Evolutionary conservation across 2,888 invertebrate species (phyloP).

Genomic region (Chaetogeoica ovagalla): DNA sequence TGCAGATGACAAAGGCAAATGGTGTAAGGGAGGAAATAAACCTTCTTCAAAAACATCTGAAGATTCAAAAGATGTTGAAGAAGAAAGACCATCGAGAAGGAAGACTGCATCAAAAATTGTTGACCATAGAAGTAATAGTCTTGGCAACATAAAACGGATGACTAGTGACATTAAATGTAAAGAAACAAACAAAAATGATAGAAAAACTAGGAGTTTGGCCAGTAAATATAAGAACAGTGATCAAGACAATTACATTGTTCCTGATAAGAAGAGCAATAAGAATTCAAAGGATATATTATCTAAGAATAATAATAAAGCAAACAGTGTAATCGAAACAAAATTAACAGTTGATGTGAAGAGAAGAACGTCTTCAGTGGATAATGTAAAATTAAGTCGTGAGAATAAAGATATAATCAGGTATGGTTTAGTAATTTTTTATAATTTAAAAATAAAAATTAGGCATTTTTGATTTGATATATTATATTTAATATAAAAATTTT

Average conservation of each 20-base stretch:
- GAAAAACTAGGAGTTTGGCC: constrained; percentile 46
- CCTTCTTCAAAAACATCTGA: constrained; percentile 41
- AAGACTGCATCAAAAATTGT: constrained; percentile 34
- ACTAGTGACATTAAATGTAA: constrained; percentile 27
- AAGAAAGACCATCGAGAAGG: constrained; percentile 45
- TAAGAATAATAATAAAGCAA: constrained; percentile 23
- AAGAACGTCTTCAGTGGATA: constrained; percentile 37
- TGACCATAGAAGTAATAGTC: constrained; percentile 39
- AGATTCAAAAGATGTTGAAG: constrained; percentile 35
- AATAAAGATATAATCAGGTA: constrained; percentile 25
- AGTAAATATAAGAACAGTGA: constrained; percentile 31
- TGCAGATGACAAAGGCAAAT: constrained; percentile 50
- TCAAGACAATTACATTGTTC: constrained; percentile 33
- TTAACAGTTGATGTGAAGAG: constrained; percentile 14
- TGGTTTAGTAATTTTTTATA: neutral
- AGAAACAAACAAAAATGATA: constrained; percentile 16
- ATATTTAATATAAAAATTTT: constrained; percentile 9
- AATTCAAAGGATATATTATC: constrained; percentile 23
- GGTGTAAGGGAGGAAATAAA: constrained; percentile 27
- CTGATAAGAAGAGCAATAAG: constrained; percentile 21
- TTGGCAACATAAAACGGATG: constrained; percentile 23
- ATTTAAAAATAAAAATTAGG: neutral
- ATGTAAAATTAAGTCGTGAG: constrained; percentile 9
- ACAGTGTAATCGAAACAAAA: constrained; percentile 40
- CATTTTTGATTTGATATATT: constrained; percentile 1